Evolutionary conservation across 2,888 invertebrate genomes (phyloP), one percentile per base, ranked within the genome.

Genomic region (Agriopis aurantiaria): DNA sequence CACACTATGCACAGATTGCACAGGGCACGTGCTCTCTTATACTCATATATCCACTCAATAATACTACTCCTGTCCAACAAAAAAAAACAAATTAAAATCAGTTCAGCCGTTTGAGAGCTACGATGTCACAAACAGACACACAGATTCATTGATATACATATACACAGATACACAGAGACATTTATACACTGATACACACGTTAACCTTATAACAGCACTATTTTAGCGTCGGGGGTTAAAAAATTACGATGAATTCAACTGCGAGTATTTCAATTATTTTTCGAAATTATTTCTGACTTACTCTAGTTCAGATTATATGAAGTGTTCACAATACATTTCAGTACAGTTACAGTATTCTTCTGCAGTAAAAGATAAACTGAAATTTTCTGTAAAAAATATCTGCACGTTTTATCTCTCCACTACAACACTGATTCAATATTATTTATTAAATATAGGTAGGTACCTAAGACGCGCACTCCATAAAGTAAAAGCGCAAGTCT

Each of bases 401-500:
- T 0, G 3, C 11, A 9, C 8, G n/a, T 14, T 41, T 3, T 23
- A 33, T 33, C 33, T 33, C 1, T 17, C 23, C 11, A 58, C 58
- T 9, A 8, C 6, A 45, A 62, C 55, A n/a, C 14, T 51, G 61
- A 45, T 49, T 60, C 17, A 68, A 64, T 60, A 48, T 69, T 12
- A 56, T 60, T 56, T 60, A 61, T 61, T 60, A 45, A 65, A 52
- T 65, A 48, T 43, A 60, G 49, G 53, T 43, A 60, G 49, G 53
- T 40, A 55, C 41, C 40, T 64, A 65, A 61, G 45, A 65, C 60
- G 55, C 66, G 58, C 62, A 70, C 75, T 72, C 71, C 61, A 63
- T 66, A 75, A 74, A 71, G 72, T 61, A 60, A 77, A 76, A 77
- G 68, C 75, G 74, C 69, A 58, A 71, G 65, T 78, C 83, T 77